A percentile compares a stretch with the other conserved stretches of the same genome.
Conservation (phyloP, 1,140 invertebrate genomes). For the Teleogryllus occipitalis region DNA sequence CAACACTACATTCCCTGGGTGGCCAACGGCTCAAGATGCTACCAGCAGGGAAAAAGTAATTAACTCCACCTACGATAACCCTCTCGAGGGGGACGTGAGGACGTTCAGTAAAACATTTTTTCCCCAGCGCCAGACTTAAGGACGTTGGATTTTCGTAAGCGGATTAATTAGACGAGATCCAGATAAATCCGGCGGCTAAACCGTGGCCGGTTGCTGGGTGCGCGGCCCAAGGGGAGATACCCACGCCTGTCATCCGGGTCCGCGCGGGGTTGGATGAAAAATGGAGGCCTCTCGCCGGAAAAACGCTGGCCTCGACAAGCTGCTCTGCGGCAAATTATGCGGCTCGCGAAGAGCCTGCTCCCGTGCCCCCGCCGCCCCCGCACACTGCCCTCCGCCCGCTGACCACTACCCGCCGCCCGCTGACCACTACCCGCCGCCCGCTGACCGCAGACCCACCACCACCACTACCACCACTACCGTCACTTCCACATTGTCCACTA, state of each 20-base stretch:
- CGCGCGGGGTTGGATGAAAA: neutral
- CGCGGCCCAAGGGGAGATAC: neutral
- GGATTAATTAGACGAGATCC: slow-evolving; percentile 4
- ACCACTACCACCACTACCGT: too few species aligned
- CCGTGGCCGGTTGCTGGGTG: neutral
- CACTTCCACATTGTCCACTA: too few species aligned
- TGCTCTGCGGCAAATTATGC: neutral
- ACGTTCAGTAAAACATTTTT: neutral
- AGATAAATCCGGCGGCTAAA: neutral
- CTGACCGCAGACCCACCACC: too few species aligned
- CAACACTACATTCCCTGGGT: too few species aligned
- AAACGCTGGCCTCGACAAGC: neutral
- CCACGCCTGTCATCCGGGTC: neutral
- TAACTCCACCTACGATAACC: neutral
- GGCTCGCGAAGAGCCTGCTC: neutral
- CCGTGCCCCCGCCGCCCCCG: neutral
- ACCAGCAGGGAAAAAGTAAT: neutral
- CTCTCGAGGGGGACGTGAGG: neutral
- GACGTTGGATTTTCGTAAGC: neutral
- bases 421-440: too few species aligned
- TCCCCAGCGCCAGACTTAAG: neutral
- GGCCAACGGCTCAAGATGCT: neutral
- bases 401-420: neutral
- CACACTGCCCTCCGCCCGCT: too few species aligned
- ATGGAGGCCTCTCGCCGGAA: neutral